phyloP scores from a whole-genome alignment of 2,797 vertebrate species.

The Urophycis tenuis region DNA sequence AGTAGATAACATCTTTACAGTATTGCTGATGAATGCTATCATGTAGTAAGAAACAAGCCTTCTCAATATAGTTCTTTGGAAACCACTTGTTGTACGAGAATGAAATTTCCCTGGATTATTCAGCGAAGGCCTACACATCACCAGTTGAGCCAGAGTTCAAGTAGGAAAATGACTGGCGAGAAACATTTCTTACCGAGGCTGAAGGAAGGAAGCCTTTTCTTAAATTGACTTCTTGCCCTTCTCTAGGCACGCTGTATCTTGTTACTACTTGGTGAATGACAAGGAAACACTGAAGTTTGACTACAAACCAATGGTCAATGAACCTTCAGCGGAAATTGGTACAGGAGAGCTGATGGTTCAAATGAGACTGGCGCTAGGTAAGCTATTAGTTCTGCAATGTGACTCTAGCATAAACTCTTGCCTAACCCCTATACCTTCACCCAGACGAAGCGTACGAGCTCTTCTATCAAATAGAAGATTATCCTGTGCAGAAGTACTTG shows the following conservation, averaged over 20 bases:
- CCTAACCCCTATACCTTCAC: not conserved
- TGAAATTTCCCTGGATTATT: conserved; percentile 49
- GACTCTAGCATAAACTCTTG: not conserved
- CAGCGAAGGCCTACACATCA: not conserved
- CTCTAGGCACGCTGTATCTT: conserved; percentile 61
- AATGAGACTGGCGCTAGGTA: conserved; percentile 64
- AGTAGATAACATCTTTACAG: accelerated
- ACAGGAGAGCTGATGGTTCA: conserved; percentile 57
- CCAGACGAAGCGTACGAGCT: conserved; percentile 53
- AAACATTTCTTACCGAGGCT: not conserved
- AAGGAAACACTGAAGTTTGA: conserved; percentile 45
- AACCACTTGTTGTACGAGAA: conserved; percentile 71
- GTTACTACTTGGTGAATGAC: conserved; percentile 61
- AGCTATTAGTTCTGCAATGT: not conserved
- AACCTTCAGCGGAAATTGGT: conserved; percentile 54
- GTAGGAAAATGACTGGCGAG: conserved; percentile 36
- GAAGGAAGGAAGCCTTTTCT: not conserved
- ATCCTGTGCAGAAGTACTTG: conserved; percentile 62
- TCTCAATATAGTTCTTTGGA: conserved; percentile 57
- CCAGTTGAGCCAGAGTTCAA: conserved; percentile 51
- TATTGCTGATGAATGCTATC: too few species aligned
- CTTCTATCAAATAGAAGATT: conserved; percentile 61
- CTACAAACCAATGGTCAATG: conserved; percentile 26
- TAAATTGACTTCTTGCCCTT: not conserved
- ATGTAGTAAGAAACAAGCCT: not conserved